These are phyloP conservation scores for Pica pica DNA, from an alignment of 2,113 vertebrate genomes.

Conservation along the genomic window DNA sequence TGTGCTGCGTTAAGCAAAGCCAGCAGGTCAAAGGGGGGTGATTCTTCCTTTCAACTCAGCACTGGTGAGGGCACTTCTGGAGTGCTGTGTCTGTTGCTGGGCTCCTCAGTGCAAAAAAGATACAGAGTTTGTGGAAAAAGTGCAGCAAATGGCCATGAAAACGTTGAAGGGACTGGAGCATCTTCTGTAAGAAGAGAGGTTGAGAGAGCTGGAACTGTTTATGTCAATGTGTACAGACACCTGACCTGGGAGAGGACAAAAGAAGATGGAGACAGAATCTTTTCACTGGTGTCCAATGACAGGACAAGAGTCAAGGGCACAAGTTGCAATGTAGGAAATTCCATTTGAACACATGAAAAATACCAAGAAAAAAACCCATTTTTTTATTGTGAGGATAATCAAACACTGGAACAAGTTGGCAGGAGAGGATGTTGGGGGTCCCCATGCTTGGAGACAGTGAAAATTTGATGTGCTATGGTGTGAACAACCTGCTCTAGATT, in stretches of 20 bases:
- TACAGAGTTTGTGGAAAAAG: neutral
- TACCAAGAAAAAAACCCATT: neutral
- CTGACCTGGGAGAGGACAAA: neutral
- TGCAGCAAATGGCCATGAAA: neutral
- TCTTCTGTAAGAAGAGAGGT: neutral
- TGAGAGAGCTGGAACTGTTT: neutral
- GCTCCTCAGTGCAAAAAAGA: neutral
- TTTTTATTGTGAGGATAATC: neutral
- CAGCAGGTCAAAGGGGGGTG: neutral
- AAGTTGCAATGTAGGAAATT: neutral
- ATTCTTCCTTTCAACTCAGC: neutral
- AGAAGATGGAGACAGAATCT: neutral
- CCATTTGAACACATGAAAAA: neutral
- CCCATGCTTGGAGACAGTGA: neutral
- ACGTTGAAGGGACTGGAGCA: neutral
- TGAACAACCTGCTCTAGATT: neutral
- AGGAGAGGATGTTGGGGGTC: neutral
- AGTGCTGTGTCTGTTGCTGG: neutral
- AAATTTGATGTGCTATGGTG: accelerated
- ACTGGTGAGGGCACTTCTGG: neutral
- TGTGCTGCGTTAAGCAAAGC: neutral
- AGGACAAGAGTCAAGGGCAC: neutral
- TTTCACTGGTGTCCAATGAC: neutral
- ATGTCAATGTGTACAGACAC: neutral
- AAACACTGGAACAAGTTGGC: neutral